phyloP scores from a whole-genome alignment of 2,797 vertebrate genomes.

The Chiloscyllium punctatum region DNA sequence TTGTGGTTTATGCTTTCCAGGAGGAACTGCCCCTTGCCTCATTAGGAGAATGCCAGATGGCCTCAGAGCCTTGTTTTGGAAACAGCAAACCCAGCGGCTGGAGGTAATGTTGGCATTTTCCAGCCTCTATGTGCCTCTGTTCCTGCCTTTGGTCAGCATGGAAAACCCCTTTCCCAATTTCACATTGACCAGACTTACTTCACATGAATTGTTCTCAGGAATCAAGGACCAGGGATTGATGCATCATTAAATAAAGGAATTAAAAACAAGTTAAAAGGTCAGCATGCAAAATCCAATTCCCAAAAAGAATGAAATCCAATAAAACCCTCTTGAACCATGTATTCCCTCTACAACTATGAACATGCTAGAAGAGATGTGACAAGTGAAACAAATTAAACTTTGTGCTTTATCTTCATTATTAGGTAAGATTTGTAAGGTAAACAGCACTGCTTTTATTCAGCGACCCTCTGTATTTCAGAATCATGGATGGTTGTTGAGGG shows the following conservation, averaged over 20 bases:
- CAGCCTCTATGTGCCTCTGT: no score
- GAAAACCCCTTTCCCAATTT: background rate
- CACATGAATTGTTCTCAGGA: background rate
- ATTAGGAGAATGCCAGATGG: no score
- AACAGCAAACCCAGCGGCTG: no score
- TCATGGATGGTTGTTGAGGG: background rate
- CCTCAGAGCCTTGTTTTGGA: no score
- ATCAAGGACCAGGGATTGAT: background rate
- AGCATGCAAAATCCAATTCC: background rate
- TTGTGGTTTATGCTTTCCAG: no score
- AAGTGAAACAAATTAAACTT: background rate
- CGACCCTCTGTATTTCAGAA: background rate
- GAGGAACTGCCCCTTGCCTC: no score
- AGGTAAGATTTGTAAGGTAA: background rate
- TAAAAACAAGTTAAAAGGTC: background rate
- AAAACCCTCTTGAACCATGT: background rate
- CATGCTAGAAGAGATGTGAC: background rate
- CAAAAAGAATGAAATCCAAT: background rate
- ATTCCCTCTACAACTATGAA: background rate
- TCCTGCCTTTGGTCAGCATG: no score
- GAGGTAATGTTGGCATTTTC: no score
- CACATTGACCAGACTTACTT: background rate
- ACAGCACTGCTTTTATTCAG: background rate
- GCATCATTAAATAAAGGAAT: background rate
- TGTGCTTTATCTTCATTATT: background rate